Conservation (phyloP, 2,113 vertebrate genomes). For the Pogona vitticeps region DNA sequence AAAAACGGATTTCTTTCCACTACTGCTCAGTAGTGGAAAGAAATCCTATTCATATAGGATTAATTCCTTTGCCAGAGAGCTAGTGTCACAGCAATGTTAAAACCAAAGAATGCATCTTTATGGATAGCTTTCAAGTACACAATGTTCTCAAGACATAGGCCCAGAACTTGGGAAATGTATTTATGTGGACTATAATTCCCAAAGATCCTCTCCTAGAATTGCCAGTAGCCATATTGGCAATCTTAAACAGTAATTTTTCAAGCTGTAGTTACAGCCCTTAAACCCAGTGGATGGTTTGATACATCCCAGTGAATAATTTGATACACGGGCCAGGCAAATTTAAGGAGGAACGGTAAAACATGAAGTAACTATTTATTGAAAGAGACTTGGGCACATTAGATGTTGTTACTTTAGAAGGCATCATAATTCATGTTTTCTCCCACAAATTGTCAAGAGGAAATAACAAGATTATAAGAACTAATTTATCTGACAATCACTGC, state of each 20-base stretch:
- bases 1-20: too few species aligned
- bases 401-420: neutral
- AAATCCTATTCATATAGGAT: neutral
- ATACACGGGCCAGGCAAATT: neutral
- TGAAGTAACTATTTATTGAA: neutral
- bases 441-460: neutral
- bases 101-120: neutral
- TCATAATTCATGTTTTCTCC: neutral
- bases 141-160: neutral
- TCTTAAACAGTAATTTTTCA: neutral
- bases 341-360: neutral
- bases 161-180: too few species aligned
- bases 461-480: neutral
- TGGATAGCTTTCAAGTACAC: neutral
- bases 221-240: neutral
- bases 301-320: neutral
- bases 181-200: too few species aligned
- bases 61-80: neutral
- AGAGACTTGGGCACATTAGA: neutral
- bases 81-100: neutral
- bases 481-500: neutral
- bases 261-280: neutral
- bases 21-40: neutral
- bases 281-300: too few species aligned
- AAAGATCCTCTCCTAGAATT: too few species aligned